Conservation (phyloP, 1,140 invertebrate genomes). For the Heterodera carotae region DNA sequence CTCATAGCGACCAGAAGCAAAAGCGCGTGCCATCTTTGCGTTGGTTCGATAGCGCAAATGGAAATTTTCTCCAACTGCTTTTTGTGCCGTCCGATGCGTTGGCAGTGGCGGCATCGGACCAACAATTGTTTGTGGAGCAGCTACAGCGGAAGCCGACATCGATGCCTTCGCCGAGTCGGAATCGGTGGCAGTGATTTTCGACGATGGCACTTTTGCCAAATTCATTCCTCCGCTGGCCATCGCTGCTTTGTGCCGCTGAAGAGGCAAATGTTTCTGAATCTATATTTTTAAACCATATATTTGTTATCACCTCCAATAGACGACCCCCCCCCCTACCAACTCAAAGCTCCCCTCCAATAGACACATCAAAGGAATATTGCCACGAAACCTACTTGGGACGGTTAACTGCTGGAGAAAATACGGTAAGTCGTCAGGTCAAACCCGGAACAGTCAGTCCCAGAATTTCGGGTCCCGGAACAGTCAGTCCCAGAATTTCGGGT, state of each 20-base stretch:
- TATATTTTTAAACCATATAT: neutral
- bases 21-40: neutral
- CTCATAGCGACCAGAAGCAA: constrained; percentile 19
- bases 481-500: too few relatives aligned
- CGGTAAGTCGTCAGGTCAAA: too few relatives aligned
- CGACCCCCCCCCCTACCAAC: too few relatives aligned
- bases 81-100: neutral
- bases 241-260: neutral
- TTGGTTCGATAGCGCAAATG: neutral
- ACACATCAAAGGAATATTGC: too few relatives aligned
- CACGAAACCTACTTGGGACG: too few relatives aligned
- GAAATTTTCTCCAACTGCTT: neutral
- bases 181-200: neutral
- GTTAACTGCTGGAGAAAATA: too few relatives aligned
- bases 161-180: too few relatives aligned
- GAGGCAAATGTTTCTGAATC: neutral
- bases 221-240: too few relatives aligned
- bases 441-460: too few relatives aligned
- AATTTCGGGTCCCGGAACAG: too few relatives aligned
- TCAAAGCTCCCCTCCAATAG: too few relatives aligned
- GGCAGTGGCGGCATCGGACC: neutral
- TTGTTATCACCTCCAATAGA: neutral
- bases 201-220: neutral
- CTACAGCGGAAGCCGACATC: neutral
- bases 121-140: neutral